Evolutionary conservation across 2,113 vertebrate genomes (phyloP), one percentile per base, ranked within the genome.

Genomic region (Barbus barbus): DNA sequence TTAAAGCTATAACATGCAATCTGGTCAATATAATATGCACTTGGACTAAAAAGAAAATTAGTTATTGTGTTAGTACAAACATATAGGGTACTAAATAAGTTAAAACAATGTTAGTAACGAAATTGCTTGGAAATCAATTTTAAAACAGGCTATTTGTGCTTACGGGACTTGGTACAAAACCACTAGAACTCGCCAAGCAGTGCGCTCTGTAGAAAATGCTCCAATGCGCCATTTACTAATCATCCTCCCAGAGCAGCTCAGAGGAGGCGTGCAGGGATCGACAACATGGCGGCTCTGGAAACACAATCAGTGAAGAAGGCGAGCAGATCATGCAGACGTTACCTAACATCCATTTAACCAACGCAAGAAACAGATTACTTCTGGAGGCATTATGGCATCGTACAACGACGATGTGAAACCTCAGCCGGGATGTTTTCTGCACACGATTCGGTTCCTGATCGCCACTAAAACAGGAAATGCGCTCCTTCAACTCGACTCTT

Each of bases 381-480:
- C 5, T 56, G 28, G 4, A 36, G 4, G 33, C 1, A n/a, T 12
- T 4, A 5, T n/a, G 1, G 13, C 22, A 36, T 24, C 3, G 20
- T 31, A 60, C 22, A 14, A n/a, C 9, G 11, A 7, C 2, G 75
- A 58, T n/a, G 2, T 14, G 51, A 58, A 24, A 24, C 20, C 31
- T 24, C 51, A 8, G 33, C 16, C 16, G 26, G 33, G 16, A 56
- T n/a, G 20, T 36, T 77, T 77, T 53, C 74, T 13, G 28, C 18
- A 53, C 38, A 24, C 72, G 72, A 28, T 14, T 38, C 31, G 74
- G 33, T 76, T 76, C 48, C 24, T 51, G n/a, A 31, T 26, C 14
- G 78, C 75, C 9, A 79, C 38, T 84, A 83, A 89, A 91, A 91
- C 92, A 90, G 91, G 92, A 92, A 87, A 73, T 69, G 46, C 67